These are phyloP conservation scores for Drosophila lini DNA, from an alignment of 1,140 invertebrate genomes.

Conservation along the genomic window DNA sequence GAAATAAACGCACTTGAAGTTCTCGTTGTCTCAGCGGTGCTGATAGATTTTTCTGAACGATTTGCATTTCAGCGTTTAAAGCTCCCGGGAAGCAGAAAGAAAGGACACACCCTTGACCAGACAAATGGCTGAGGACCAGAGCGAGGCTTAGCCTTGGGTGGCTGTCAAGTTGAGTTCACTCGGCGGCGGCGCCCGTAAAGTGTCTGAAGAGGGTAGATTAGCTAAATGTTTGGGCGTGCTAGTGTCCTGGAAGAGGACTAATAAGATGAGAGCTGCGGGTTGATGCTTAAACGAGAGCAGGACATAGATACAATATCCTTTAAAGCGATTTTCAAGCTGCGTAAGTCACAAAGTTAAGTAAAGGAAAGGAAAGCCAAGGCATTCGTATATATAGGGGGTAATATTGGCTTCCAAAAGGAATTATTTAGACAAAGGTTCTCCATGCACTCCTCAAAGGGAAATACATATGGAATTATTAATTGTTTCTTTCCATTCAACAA, in stretches of 20 bases:
- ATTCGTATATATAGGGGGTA: background rate
- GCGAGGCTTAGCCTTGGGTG: conserved; percentile 47
- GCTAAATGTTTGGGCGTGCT: conserved; percentile 26
- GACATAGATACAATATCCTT: conserved; percentile 9
- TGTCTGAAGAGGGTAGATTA: conserved; percentile 72
- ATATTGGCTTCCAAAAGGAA: background rate
- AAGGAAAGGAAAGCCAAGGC: background rate
- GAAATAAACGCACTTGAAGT: conserved; percentile 33
- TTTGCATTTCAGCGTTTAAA: conserved; percentile 53
- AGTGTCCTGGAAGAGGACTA: conserved; percentile 21
- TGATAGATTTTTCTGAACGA: conserved; percentile 40
- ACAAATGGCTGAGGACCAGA: conserved; percentile 29
- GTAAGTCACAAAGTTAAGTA: conserved; percentile 3
- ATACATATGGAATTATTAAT: conserved; percentile 12
- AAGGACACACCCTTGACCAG: conserved; percentile 32
- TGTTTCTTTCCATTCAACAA: conserved; percentile 2
- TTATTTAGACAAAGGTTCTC: background rate
- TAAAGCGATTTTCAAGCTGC: background rate
- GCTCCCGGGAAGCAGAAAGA: background rate
- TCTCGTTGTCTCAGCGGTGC: background rate
- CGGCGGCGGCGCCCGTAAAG: conserved; percentile 40
- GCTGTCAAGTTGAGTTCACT: conserved; percentile 37
- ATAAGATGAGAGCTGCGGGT: conserved; percentile 9
- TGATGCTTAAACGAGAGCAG: background rate
- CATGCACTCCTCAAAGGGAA: background rate